Evolutionary conservation across 2,113 vertebrate genomes (phyloP).

Genomic region (Cyprinodon variegatus): DNA sequence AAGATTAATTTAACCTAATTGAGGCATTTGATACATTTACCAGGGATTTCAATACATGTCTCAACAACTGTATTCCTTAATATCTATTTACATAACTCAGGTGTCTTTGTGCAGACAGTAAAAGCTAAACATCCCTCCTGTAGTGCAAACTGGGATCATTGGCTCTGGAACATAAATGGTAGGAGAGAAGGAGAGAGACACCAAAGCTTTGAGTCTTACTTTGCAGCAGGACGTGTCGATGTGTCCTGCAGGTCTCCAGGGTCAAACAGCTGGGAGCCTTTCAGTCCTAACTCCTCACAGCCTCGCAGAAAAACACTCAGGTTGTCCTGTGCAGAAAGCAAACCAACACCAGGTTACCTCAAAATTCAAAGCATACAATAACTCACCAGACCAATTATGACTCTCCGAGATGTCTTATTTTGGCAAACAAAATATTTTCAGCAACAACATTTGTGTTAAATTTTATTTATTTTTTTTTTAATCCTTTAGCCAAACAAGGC

Average conservation of each 20-base stretch:
- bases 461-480: neutral
- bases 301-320: slow-evolving; percentile 92
- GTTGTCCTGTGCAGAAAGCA: slow-evolving; percentile 86
- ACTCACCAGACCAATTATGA: neutral
- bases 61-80: neutral
- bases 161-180: neutral
- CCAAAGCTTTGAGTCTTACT: slow-evolving; percentile 80
- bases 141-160: neutral
- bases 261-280: slow-evolving; percentile 96
- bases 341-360: slow-evolving; percentile 10
- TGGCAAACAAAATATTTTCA: neutral
- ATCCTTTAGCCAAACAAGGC: neutral
- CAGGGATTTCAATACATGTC: neutral
- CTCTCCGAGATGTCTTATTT: neutral
- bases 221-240: slow-evolving; percentile 84
- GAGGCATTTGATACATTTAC: neutral
- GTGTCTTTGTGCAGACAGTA: neutral
- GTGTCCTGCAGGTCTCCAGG: slow-evolving; percentile 93
- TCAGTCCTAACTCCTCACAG: slow-evolving; percentile 95
- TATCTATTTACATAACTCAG: neutral
- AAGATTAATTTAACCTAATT: too few species aligned
- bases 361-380: neutral
- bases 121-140: too few species aligned
- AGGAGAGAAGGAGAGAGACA: neutral
- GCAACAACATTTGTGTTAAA: neutral